Evolutionary conservation across 2,888 invertebrate genomes (phyloP), one percentile per base, ranked within the genome.

Genomic region (Panopea generosa): DNA sequence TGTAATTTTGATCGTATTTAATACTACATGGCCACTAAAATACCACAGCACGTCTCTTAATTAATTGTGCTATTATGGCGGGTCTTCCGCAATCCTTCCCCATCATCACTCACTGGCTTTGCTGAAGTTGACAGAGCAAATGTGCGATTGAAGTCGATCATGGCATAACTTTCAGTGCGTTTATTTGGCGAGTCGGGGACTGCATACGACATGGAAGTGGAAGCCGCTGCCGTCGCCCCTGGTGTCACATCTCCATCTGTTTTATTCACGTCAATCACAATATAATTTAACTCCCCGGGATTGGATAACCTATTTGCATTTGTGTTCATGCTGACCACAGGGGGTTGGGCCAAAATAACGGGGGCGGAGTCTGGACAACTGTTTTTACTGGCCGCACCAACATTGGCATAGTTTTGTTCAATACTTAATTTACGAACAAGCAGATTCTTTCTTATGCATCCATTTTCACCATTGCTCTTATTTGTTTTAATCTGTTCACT

Each of bases 111-210:
- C 57, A 94, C 94, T 4, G 95, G 95, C 86, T 96, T 96, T 38
- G 96, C 96, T 29, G 97, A 96, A 89, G 95, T 95, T 22, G 96
- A 96, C 29, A 98, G 94, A 24, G 98, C 98, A 63, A 96, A 96
- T 0, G 98, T 98, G 93, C 96, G 97, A 88, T 97, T 96, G 93
- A 98, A 98, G 93, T 98, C 98, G 86, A 98, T 99, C 0, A 96
- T 96, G 9, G 97, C 97, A 91, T 98, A 98, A 59, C 96, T 96
- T 53, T 92, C 89, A 0, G 89, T 86, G 26, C 84, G 80, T 61
- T 86, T 86, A 45, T 83, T 82, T 0, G 89, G 90, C 1, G 90
- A 90, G 66, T 90, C 91, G 18, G 87, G 88, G 2, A 85, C 84
- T 3, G 77, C 60, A 50, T 84, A 84, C 43, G 87, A 87, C 7